Percentiles rank a stretch among this genome's conserved stretches.
phyloP scores from a whole-genome alignment of 2,888 invertebrate species.

The Drosophila peninsularis region DNA sequence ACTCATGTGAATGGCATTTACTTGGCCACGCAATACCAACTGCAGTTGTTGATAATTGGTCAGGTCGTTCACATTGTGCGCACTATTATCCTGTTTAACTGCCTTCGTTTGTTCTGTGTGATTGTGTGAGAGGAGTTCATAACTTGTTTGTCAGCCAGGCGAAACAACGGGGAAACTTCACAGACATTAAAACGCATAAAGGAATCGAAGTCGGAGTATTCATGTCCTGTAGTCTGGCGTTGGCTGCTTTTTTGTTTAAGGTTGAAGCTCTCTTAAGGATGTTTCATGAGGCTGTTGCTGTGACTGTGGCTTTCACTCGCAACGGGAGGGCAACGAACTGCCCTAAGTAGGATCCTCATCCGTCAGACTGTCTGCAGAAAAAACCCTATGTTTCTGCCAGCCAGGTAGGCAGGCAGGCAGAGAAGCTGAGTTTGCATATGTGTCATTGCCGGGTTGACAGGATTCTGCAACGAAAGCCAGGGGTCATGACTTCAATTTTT shows the following conservation, averaged over 20 bases:
- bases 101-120: slow-evolving; percentile 18
- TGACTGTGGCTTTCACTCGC: slow-evolving; percentile 23
- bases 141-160: slow-evolving; percentile 60
- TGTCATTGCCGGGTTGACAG: slow-evolving; percentile 38
- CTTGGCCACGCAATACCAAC: slow-evolving; percentile 36
- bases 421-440: slow-evolving; percentile 31
- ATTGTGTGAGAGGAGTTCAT: slow-evolving; percentile 31
- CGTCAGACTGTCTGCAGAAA: slow-evolving; percentile 45
- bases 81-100: slow-evolving; percentile 63
- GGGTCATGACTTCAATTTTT: slow-evolving; percentile 73
- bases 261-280: slow-evolving; percentile 53
- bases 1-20: slow-evolving; percentile 34
- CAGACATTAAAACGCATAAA: slow-evolving; percentile 63
- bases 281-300: slow-evolving; percentile 19
- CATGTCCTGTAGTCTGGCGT: slow-evolving; percentile 59
- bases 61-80: slow-evolving; percentile 72
- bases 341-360: slow-evolving; percentile 39
- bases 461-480: slow-evolving; percentile 31
- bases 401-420: not conserved
- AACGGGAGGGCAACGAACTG: slow-evolving; percentile 67
- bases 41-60: slow-evolving; percentile 56
- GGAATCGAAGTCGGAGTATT: slow-evolving; percentile 41
- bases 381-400: slow-evolving; percentile 10
- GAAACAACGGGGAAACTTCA: slow-evolving; percentile 73
- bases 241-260: slow-evolving; percentile 61